Conservation (phyloP, 2,797 vertebrate genomes). For the Mergus octosetaceus region DNA sequence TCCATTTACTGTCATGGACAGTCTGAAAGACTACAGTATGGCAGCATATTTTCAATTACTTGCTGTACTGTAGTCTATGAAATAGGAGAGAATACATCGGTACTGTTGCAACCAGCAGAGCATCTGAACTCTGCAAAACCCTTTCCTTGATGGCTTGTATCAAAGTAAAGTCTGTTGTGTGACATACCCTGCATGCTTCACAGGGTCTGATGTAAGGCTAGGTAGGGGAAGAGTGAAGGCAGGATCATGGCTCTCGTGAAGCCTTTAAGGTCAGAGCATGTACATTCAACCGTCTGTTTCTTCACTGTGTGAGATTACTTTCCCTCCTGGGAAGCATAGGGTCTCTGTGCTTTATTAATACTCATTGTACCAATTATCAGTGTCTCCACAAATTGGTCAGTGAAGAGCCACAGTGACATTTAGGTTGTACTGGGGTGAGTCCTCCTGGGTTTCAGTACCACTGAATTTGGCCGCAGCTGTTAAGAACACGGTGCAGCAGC, state of each 20-base stretch:
- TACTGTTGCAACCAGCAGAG: accelerated
- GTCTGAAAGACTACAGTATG: not conserved
- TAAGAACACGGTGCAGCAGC: not conserved
- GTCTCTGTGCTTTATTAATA: not conserved
- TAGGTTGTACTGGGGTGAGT: not conserved
- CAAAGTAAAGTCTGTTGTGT: not conserved
- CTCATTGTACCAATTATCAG: too few species aligned
- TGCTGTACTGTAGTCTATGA: not conserved
- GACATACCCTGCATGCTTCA: accelerated
- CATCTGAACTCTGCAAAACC: not conserved
- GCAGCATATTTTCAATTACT: not conserved
- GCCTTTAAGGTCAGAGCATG: not conserved
- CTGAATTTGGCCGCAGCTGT: not conserved
- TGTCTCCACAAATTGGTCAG: not conserved
- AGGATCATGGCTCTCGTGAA: not conserved
- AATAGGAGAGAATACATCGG: not conserved
- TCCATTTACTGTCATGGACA: not conserved
- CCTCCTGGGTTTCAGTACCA: not conserved
- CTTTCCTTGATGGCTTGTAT: not conserved
- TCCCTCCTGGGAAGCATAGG: not conserved
- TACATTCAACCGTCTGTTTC: not conserved
- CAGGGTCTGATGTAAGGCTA: not conserved
- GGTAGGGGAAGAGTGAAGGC: not conserved
- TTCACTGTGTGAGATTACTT: not conserved
- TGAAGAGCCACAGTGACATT: accelerated